A percentile compares a stretch with the other conserved stretches of the same genome.
Evolutionary conservation across 2,888 invertebrate species (phyloP).

Genomic region (Stenurella melanura): DNA sequence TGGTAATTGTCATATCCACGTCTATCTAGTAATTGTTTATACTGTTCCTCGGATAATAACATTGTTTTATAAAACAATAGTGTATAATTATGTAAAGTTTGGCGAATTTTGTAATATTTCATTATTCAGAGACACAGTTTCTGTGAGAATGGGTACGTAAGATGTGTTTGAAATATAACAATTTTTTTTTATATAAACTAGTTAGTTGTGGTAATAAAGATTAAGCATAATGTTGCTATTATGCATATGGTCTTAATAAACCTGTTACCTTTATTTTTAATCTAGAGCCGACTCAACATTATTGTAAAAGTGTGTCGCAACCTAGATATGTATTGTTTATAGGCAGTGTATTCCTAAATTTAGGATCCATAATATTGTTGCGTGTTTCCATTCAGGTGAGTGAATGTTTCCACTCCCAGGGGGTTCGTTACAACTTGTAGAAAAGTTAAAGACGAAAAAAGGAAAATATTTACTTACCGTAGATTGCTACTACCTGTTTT

Average conservation of each 20-base stretch:
- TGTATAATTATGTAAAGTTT: constrained; percentile 37
- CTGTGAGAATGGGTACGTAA: constrained; percentile 31
- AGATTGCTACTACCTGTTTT: too few relatives aligned
- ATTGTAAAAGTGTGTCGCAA: background rate
- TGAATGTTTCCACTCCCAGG: too few relatives aligned
- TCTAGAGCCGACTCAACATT: background rate
- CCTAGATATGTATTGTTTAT: background rate
- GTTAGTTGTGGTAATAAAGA: background rate
- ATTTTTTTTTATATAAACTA: constrained; percentile 10
- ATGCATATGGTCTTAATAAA: background rate
- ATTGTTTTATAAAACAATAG: constrained; percentile 36
- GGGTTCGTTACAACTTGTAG: too few relatives aligned
- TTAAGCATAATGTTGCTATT: background rate
- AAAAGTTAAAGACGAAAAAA: too few relatives aligned
- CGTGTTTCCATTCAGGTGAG: too few relatives aligned
- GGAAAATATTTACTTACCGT: too few relatives aligned
- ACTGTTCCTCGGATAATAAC: constrained; percentile 31
- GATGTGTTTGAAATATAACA: constrained; percentile 9
- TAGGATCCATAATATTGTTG: background rate
- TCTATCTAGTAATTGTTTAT: constrained; percentile 34
- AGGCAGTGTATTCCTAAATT: background rate
- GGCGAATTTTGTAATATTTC: constrained; percentile 38
- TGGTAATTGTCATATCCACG: constrained; percentile 30
- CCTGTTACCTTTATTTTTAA: background rate
- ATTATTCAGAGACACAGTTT: constrained; percentile 25